These are phyloP conservation scores for Synanthedon tipuliformis DNA, from an alignment of 2,888 invertebrate genomes.

Conservation along the genomic window DNA sequence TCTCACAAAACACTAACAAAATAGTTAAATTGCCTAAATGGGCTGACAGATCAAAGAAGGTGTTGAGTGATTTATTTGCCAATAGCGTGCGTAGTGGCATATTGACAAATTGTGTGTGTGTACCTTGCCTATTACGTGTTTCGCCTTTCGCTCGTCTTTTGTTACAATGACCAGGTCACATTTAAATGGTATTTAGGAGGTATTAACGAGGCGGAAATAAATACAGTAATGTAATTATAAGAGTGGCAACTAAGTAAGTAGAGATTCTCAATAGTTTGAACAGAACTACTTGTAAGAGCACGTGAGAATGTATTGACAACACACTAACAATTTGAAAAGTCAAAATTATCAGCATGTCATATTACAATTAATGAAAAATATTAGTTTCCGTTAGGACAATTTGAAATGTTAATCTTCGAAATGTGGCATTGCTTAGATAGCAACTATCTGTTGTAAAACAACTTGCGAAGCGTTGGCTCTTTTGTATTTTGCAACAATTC, in stretches of 20 bases:
- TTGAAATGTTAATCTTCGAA: too few species aligned
- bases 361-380: too few species aligned
- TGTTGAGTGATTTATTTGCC: conserved; percentile 2
- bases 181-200: neutral
- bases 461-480: too few species aligned
- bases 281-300: too few species aligned
- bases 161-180: conserved; percentile 11
- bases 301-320: too few species aligned
- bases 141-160: conserved; percentile 13
- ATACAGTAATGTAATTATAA: neutral
- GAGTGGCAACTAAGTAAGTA: too few species aligned
- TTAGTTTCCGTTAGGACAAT: too few species aligned
- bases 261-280: too few species aligned
- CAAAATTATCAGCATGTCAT: too few species aligned
- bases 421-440: too few species aligned
- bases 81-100: conserved; percentile 12
- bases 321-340: too few species aligned
- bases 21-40: neutral
- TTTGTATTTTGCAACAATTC: neutral
- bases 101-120: conserved; percentile 18
- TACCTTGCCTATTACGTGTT: conserved; percentile 10
- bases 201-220: conserved; percentile 5
- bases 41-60: neutral
- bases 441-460: too few species aligned
- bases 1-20: neutral